Percentiles rank a stretch among this genome's conserved stretches.
Evolutionary conservation across 2,888 invertebrate genomes (phyloP).

Genomic region (Stenichneumon culpator): DNA sequence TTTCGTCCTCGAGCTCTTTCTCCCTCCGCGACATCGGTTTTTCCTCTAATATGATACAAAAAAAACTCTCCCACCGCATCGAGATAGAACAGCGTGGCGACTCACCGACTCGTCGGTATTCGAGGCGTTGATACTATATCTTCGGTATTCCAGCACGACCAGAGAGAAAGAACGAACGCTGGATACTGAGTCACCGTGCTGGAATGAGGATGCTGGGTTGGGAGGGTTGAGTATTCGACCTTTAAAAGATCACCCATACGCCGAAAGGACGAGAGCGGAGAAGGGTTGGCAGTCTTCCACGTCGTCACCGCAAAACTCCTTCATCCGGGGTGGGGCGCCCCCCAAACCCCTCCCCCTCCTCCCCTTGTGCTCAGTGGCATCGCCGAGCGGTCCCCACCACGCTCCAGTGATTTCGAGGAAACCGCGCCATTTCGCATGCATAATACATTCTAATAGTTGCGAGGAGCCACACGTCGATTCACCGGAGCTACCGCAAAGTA

Average conservation of each 20-base stretch:
- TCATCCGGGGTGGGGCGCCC: conserved; percentile 81
- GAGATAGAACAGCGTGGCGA: conserved; percentile 64
- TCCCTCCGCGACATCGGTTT: neutral
- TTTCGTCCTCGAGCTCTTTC: neutral
- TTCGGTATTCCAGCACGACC: conserved; percentile 78
- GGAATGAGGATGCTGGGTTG: neutral
- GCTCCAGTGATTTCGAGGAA: conserved; percentile 82
- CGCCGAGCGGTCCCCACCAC: conserved; percentile 53
- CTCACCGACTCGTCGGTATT: conserved; percentile 77
- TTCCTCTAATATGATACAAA: neutral
- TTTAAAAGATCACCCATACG: conserved; percentile 80
- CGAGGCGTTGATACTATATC: conserved; percentile 77
- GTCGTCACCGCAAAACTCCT: conserved; percentile 84
- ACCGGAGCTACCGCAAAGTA: conserved; percentile 23
- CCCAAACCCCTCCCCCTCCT: neutral
- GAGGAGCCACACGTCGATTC: conserved; percentile 57
- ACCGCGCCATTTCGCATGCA: conserved; percentile 84
- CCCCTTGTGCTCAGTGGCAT: conserved; percentile 34
- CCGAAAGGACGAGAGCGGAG: conserved; percentile 39
- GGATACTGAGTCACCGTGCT: conserved; percentile 1
- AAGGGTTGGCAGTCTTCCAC: conserved; percentile 84
- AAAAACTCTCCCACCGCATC: neutral
- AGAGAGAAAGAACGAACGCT: conserved; percentile 6
- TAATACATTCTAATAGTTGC: conserved; percentile 83
- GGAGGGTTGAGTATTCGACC: conserved; percentile 31